These are phyloP conservation scores for Hiodon alosoides DNA, from an alignment of 2,113 vertebrate genomes.

Conservation along the genomic window DNA sequence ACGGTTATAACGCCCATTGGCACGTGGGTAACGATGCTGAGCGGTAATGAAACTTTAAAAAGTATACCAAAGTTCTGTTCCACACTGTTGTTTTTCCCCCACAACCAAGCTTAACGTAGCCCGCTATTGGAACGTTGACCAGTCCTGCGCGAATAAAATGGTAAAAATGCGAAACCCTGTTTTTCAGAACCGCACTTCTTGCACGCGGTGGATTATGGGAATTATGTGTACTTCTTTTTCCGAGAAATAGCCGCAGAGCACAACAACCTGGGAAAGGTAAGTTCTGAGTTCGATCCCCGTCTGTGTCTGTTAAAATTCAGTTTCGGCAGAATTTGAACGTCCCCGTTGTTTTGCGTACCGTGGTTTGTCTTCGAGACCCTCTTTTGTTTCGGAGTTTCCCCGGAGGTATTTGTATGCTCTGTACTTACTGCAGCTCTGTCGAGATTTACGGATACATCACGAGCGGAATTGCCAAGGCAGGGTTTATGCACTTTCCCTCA, in stretches of 20 bases:
- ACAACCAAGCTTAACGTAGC: not conserved
- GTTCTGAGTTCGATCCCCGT: constrained; percentile 34
- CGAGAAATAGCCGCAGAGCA: constrained; percentile 96
- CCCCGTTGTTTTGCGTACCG: not conserved
- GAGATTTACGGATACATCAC: constrained; percentile 43
- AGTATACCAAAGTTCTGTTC: too few relatives aligned
- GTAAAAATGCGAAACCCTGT: constrained; percentile 39
- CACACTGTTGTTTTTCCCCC: constrained; percentile 15
- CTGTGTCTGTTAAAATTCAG: not conserved
- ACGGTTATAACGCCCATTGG: too few relatives aligned
- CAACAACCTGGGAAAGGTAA: constrained; percentile 93
- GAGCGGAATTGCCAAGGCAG: constrained; percentile 34
- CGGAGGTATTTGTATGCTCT: constrained; percentile 40
- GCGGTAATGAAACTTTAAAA: too few relatives aligned
- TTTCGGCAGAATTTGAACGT: not conserved
- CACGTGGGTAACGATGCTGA: too few relatives aligned
- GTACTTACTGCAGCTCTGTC: constrained; percentile 34
- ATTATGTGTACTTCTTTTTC: constrained; percentile 98
- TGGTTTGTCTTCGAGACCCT: not conserved
- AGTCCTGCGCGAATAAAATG: constrained; percentile 52
- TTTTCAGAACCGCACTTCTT: constrained; percentile 93
- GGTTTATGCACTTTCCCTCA: constrained; percentile 53
- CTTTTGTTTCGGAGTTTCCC: constrained; percentile 23
- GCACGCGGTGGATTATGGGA: constrained; percentile 93
- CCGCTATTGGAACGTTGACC: constrained; percentile 48